Percentiles rank a stretch among this genome's conserved stretches.
phyloP scores from a whole-genome alignment of 30 jellyfish, hydroid and myxozoan species.

The Aurelia sp. region DNA sequence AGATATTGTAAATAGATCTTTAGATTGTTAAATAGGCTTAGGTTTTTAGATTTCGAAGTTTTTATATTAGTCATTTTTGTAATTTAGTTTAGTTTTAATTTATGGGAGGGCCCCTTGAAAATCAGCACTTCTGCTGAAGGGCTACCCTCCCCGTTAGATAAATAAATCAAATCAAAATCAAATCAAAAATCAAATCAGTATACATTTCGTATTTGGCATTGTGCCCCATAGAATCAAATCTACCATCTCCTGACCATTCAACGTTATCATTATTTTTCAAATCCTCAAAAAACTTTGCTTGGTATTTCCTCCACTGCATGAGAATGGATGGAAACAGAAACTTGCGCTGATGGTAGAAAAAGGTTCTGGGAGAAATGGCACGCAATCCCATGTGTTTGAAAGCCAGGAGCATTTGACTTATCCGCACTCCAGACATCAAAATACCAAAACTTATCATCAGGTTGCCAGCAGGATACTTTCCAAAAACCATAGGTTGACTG shows the following conservation, averaged over 20 bases:
- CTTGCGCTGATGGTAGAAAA: conserved; percentile 12
- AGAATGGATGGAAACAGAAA: conserved; percentile 23
- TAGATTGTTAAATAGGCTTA: no score
- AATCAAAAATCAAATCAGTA: no score
- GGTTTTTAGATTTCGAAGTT: no score
- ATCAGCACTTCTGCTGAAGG: no score
- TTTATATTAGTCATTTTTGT: no score
- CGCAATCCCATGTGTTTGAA: conserved; percentile 12
- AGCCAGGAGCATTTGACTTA: conserved; percentile 27
- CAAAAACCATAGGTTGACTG: conserved; percentile 21
- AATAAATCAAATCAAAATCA: no score
- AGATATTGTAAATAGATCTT: no score
- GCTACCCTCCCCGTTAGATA: no score
- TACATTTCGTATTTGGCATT: conserved; percentile 18
- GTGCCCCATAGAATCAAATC: conserved; percentile 8
- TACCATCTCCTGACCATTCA: conserved; percentile 18
- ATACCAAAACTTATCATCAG: not conserved
- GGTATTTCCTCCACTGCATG: conserved; percentile 21
- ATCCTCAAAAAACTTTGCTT: not conserved
- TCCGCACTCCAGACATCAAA: not conserved
- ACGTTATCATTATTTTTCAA: not conserved
- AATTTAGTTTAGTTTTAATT: no score
- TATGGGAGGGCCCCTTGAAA: no score
- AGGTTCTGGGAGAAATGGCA: conserved; percentile 2
- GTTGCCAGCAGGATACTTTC: conserved; percentile 5